phyloP scores from a whole-genome alignment of 2,797 vertebrate species.

The Periparus ater region DNA sequence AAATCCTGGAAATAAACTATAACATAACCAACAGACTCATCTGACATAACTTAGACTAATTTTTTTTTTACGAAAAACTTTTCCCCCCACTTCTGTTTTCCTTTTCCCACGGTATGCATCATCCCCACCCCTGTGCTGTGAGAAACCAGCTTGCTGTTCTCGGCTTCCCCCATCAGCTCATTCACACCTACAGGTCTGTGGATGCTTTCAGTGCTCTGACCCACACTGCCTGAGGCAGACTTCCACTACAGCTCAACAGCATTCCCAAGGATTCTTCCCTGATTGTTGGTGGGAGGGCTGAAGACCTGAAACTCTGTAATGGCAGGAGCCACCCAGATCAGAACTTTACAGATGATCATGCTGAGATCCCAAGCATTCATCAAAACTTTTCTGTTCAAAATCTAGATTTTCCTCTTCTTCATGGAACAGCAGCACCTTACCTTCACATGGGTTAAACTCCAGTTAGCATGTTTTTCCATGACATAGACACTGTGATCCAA shows the following conservation, averaged over 20 bases:
- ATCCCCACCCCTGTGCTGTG: background rate
- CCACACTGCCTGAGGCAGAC: background rate
- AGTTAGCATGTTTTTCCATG: conserved; percentile 76
- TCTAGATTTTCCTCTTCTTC: background rate
- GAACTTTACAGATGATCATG: background rate
- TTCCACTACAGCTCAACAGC: background rate
- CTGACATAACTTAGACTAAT: background rate
- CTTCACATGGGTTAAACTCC: conserved; percentile 77
- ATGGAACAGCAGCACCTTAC: conserved; percentile 52
- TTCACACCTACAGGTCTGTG: background rate
- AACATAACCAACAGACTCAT: background rate
- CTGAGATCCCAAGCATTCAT: background rate
- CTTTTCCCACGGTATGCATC: background rate
- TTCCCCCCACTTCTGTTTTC: background rate
- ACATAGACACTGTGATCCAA: conserved; percentile 70
- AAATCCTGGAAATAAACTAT: background rate
- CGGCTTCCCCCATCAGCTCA: background rate
- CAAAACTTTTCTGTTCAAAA: background rate
- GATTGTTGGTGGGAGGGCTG: background rate
- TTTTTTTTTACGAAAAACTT: background rate
- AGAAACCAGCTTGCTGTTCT: background rate
- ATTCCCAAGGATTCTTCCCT: rapidly evolving
- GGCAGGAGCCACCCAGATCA: background rate
- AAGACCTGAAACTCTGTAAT: background rate
- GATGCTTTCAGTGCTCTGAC: background rate